These are phyloP conservation scores for Podiceps cristatus DNA, from an alignment of 2,113 vertebrate species.

Conservation along the genomic window DNA sequence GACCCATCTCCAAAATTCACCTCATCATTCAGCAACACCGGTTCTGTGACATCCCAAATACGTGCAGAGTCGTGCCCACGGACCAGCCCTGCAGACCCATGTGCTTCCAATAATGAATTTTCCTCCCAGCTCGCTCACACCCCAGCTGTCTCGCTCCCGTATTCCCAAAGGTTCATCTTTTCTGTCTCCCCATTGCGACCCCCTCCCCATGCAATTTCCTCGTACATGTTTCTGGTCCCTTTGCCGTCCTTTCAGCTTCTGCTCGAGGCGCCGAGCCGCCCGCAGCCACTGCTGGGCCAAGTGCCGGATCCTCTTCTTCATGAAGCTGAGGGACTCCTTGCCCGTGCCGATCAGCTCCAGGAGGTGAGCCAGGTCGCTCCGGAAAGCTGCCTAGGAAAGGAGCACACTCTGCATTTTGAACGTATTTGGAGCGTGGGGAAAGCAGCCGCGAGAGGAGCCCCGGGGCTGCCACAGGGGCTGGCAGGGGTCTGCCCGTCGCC, in stretches of 20 bases:
- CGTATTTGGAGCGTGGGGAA: background rate
- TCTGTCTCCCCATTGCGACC: fast-evolving
- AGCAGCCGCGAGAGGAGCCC: fast-evolving
- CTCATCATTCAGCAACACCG: background rate
- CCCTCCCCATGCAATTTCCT: fast-evolving
- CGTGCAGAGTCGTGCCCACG: fast-evolving
- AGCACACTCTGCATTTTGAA: background rate
- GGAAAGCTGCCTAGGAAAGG: constrained; percentile 84
- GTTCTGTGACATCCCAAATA: background rate
- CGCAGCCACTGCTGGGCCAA: constrained; percentile 88
- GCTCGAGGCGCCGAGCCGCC: constrained; percentile 83
- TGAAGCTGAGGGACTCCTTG: constrained; percentile 96
- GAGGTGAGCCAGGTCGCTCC: constrained; percentile 84
- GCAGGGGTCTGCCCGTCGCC: fast-evolving
- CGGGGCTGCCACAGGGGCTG: fast-evolving
- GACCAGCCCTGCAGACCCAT: background rate
- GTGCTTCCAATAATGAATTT: background rate
- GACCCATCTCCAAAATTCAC: background rate
- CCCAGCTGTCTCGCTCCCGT: fast-evolving
- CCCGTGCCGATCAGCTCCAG: constrained; percentile 92
- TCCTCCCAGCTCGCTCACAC: background rate
- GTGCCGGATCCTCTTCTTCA: constrained; percentile 91
- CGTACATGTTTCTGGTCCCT: constrained; percentile 86
- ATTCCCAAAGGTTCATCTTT: background rate
- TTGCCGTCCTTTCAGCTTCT: constrained; percentile 76